These are phyloP conservation scores for Balaenoptera acutorostrata DNA, from an alignment of 2,113 vertebrate species.

Conservation along the genomic window DNA sequence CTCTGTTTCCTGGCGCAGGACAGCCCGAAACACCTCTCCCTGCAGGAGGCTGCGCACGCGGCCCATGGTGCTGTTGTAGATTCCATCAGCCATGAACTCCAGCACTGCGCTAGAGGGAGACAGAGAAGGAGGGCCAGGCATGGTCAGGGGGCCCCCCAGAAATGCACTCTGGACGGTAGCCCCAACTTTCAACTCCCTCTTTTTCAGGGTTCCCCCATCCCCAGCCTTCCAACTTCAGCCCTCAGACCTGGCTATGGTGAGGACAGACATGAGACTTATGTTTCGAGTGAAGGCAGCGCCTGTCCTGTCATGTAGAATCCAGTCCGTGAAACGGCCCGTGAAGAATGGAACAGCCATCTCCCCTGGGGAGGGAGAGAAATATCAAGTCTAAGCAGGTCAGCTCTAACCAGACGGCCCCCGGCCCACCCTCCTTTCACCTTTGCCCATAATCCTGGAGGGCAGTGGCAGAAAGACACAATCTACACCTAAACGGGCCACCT, in stretches of 20 bases:
- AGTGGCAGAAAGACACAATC: not conserved
- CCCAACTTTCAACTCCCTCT: not conserved
- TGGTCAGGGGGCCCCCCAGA: too few species aligned
- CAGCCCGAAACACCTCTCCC: constrained; percentile 54
- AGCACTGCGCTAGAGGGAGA: constrained; percentile 53
- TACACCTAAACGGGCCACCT: not conserved
- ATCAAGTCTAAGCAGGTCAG: not conserved
- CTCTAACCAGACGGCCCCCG: not conserved
- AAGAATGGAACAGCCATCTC: constrained; percentile 90
- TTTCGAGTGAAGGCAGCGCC: constrained; percentile 75
- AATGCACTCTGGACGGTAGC: not conserved
- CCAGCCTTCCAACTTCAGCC: not conserved
- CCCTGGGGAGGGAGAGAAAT: constrained; percentile 72
- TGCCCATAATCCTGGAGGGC: not conserved
- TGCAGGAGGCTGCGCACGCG: constrained; percentile 52
- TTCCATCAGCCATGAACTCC: constrained; percentile 58
- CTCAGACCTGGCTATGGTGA: constrained; percentile 83
- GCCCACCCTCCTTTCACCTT: not conserved
- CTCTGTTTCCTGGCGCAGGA: constrained; percentile 70
- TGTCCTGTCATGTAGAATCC: constrained; percentile 78
- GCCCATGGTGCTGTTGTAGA: constrained; percentile 62
- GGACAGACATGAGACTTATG: constrained; percentile 79
- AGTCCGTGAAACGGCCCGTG: constrained; percentile 87
- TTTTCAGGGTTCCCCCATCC: rapidly evolving
- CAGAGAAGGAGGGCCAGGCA: rapidly evolving